Percentiles rank a stretch among this genome's conserved stretches.
phyloP scores from a whole-genome alignment of 2,797 vertebrate genomes.

The Eulemur coronatus region DNA sequence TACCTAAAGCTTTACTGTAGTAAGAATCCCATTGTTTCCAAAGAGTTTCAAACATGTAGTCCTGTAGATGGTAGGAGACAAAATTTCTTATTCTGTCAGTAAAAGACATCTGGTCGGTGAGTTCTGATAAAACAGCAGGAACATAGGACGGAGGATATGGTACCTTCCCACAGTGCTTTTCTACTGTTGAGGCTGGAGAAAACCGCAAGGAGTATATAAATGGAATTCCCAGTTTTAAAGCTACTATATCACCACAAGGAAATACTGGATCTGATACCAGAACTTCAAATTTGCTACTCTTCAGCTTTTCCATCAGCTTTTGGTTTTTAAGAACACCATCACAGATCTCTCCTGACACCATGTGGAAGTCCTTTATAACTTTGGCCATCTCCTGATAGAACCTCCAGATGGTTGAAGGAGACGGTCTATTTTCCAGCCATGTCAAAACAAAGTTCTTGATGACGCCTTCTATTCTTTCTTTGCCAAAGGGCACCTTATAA shows the following conservation, averaged over 20 bases:
- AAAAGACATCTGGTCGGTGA: constrained; percentile 90
- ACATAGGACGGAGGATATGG: constrained; percentile 90
- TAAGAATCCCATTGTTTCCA: constrained; percentile 87
- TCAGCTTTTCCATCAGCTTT: constrained; percentile 86
- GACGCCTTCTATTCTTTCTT: constrained; percentile 54
- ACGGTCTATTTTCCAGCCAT: constrained; percentile 85
- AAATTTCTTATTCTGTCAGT: constrained; percentile 88
- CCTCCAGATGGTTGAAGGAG: constrained; percentile 83
- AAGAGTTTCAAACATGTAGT: constrained; percentile 81
- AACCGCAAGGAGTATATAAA: constrained; percentile 88
- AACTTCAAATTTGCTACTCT: constrained; percentile 85
- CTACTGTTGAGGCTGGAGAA: constrained; percentile 85
- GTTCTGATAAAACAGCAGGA: constrained; percentile 87
- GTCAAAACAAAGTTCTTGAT: constrained; percentile 72
- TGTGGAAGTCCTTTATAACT: constrained; percentile 57
- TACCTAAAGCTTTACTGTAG: constrained; percentile 88
- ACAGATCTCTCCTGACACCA: constrained; percentile 74
- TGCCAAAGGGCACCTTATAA: constrained; percentile 80
- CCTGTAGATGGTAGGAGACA: constrained; percentile 86
- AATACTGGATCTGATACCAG: constrained; percentile 88
- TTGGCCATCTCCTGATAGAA: constrained; percentile 82
- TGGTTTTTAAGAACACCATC: constrained; percentile 85
- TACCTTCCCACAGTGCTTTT: constrained; percentile 90
- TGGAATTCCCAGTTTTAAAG: constrained; percentile 87
- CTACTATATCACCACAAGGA: constrained; percentile 88